phyloP scores from a whole-genome alignment of 92 coral and sea anemone species.

The Parazoanthus swiftii region DNA sequence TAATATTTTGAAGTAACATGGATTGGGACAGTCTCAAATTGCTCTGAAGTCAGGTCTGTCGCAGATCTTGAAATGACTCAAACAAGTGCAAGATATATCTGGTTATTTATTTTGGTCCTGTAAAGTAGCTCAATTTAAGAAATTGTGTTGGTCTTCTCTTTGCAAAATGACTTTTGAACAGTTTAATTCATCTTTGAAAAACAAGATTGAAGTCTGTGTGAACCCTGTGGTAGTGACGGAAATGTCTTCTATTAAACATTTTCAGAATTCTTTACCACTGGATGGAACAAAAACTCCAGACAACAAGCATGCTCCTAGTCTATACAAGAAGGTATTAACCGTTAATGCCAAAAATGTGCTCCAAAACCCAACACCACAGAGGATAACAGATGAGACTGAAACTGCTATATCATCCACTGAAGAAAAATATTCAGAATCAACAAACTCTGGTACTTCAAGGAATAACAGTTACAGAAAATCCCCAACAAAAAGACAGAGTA shows the following conservation, averaged over 20 bases:
- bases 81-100: too few relatives aligned
- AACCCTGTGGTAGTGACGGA: not conserved
- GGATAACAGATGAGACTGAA: not conserved
- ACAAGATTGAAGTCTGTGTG: too few relatives aligned
- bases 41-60: too few relatives aligned
- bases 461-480: not conserved
- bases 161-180: too few relatives aligned
- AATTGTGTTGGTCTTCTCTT: too few relatives aligned
- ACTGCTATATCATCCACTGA: not conserved
- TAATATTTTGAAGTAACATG: too few relatives aligned
- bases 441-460: not conserved
- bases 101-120: too few relatives aligned
- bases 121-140: too few relatives aligned
- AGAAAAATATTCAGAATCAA: not conserved
- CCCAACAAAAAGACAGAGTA: constrained; percentile 17
- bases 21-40: too few relatives aligned
- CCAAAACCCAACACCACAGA: constrained; percentile 15
- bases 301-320: constrained; percentile 25
- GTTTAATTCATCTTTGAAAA: too few relatives aligned
- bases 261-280: constrained; percentile 6
- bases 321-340: constrained; percentile 29
- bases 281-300: constrained; percentile 15
- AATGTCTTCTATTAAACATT: not conserved
- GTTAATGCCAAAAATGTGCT: constrained; percentile 14
- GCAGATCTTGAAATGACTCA: too few relatives aligned